Evolutionary conservation across 2,797 vertebrate species (phyloP).

Genomic region (Heteromormyrus szaboi): DNA sequence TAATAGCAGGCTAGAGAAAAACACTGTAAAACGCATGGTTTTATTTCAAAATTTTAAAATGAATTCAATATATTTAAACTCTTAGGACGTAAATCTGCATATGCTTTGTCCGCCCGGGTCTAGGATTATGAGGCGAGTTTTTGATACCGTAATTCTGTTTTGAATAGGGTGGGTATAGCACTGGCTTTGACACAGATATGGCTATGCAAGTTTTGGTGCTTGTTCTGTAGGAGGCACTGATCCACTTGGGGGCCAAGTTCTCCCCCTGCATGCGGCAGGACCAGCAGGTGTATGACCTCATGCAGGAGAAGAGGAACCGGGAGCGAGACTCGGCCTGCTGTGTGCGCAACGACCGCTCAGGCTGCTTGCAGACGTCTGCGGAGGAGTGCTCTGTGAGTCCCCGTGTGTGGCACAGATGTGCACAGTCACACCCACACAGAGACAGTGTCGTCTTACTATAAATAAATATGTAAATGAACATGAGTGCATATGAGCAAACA

Average conservation of each 20-base stretch:
- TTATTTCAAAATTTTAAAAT: background rate
- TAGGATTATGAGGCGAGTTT: background rate
- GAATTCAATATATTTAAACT: background rate
- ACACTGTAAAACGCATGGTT: background rate
- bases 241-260: constrained; percentile 97
- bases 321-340: constrained; percentile 90
- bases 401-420: too few relatives aligned
- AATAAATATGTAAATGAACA: background rate
- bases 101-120: background rate
- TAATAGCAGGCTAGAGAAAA: background rate
- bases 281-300: constrained; percentile 81
- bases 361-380: constrained; percentile 86
- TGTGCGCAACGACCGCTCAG: constrained; percentile 89
- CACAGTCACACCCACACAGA: background rate
- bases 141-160: background rate
- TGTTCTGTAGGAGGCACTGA: constrained; percentile 79
- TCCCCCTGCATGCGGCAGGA: constrained; percentile 96
- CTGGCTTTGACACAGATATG: background rate
- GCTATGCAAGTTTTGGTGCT: background rate
- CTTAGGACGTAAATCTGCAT: background rate
- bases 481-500: background rate
- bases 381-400: constrained; percentile 89
- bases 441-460: background rate
- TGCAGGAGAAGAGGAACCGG: constrained; percentile 66
- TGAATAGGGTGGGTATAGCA: background rate